Evolutionary conservation across 2,888 invertebrate genomes (phyloP).

Genomic region (Drosophila histrio): DNA sequence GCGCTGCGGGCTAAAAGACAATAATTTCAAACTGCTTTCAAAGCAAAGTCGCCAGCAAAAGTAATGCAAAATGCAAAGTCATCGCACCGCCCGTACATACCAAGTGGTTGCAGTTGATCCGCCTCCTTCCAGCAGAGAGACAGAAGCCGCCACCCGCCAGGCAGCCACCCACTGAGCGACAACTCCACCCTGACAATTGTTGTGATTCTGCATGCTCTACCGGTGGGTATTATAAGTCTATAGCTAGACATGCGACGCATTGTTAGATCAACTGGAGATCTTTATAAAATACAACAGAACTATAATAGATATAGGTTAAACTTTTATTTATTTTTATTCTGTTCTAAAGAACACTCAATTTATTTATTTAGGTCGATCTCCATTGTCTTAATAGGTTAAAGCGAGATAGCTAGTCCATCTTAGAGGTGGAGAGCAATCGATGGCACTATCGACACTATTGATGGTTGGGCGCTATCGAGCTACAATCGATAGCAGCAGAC

Average conservation of each 20-base stretch:
- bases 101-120: conserved; percentile 51
- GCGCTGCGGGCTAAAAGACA: conserved; percentile 46
- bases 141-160: background rate
- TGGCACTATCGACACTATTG: too few relatives aligned
- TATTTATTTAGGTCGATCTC: too few relatives aligned
- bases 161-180: conserved; percentile 2
- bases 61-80: conserved; percentile 80
- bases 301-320: background rate
- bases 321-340: too few relatives aligned
- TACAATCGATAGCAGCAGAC: too few relatives aligned
- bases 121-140: background rate
- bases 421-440: too few relatives aligned
- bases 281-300: background rate
- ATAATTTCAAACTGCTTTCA: conserved; percentile 77
- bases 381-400: too few relatives aligned
- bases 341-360: too few relatives aligned
- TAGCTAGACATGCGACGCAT: background rate
- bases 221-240: background rate
- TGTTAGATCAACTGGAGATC: background rate
- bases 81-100: conserved; percentile 55
- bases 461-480: too few relatives aligned
- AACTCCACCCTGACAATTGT: conserved; percentile 63
- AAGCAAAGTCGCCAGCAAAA: conserved; percentile 70
- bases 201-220: conserved; percentile 58
- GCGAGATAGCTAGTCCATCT: too few relatives aligned